Conservation (phyloP, 2,797 vertebrate species). For the Sebastes variabilis region DNA sequence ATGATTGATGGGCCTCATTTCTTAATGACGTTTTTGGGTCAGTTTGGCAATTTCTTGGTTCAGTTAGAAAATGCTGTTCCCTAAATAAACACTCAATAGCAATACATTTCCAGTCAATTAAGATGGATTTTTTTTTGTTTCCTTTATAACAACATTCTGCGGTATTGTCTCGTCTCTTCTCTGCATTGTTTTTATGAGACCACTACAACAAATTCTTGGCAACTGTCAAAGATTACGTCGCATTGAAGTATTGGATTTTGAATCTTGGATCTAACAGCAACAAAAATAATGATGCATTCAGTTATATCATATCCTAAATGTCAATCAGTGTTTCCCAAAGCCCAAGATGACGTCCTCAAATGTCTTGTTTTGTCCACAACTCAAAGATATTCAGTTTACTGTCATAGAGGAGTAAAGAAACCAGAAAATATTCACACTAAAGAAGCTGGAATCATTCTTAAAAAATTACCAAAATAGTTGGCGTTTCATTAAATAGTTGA, state of each 20-base stretch:
- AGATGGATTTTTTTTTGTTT: not conserved
- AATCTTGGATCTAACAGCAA: not conserved
- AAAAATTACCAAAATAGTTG: too few species aligned
- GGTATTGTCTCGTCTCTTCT: not conserved
- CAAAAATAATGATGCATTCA: not conserved
- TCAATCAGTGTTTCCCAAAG: too few species aligned
- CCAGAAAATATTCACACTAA: too few species aligned
- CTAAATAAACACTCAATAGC: not conserved
- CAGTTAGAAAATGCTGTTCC: constrained; percentile 4
- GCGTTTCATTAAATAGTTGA: too few species aligned
- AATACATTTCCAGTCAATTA: not conserved
- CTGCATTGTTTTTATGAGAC: too few species aligned
- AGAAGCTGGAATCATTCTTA: too few species aligned
- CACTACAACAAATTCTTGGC: not conserved
- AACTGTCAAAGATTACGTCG: not conserved
- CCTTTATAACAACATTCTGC: not conserved
- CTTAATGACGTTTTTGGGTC: constrained; percentile 4
- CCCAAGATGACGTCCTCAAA: too few species aligned
- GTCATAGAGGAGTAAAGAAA: too few species aligned
- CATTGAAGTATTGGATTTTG: not conserved
- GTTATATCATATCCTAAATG: not conserved
- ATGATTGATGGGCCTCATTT: constrained; percentile 38
- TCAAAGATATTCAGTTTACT: too few species aligned
- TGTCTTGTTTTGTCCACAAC: too few species aligned
- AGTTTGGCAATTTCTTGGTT: constrained; percentile 5